Percentiles rank a stretch among this genome's conserved stretches.
Conservation (phyloP, 2,113 vertebrate genomes). For the Pampusana beccarii region DNA sequence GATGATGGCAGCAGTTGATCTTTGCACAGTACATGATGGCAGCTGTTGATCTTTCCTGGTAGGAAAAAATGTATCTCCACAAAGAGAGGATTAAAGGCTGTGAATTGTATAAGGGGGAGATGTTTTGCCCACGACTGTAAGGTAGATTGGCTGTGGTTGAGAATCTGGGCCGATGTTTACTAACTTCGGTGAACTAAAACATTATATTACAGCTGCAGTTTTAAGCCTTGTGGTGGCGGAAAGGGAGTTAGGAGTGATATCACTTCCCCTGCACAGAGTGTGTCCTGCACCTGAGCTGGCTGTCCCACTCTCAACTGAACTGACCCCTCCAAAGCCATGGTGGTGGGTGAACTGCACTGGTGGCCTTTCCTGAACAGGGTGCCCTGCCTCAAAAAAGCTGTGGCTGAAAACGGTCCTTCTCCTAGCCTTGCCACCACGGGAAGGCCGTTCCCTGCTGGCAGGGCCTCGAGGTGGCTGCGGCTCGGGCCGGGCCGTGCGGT, state of each 20-base stretch:
- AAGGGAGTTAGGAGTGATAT: background rate
- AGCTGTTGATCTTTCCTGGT: background rate
- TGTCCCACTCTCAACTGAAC: background rate
- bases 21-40: background rate
- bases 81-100: background rate
- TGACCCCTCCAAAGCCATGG: background rate
- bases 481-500: no score
- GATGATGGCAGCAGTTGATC: background rate
- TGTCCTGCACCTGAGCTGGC: background rate
- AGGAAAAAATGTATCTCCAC: background rate
- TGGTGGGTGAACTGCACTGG: background rate
- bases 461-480: background rate
- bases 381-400: background rate
- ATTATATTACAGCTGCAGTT: background rate
- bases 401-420: background rate
- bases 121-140: fast-evolving
- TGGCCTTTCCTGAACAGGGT: background rate
- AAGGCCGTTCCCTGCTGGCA: background rate
- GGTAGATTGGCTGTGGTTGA: background rate
- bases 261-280: fast-evolving
- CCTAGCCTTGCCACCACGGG: background rate
- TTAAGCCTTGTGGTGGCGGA: background rate
- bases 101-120: background rate
- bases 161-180: background rate
- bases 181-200: background rate